Base-by-base conservation (phyloP, 1,140 invertebrate species). In the Tetramorium parvispinum region DNA sequence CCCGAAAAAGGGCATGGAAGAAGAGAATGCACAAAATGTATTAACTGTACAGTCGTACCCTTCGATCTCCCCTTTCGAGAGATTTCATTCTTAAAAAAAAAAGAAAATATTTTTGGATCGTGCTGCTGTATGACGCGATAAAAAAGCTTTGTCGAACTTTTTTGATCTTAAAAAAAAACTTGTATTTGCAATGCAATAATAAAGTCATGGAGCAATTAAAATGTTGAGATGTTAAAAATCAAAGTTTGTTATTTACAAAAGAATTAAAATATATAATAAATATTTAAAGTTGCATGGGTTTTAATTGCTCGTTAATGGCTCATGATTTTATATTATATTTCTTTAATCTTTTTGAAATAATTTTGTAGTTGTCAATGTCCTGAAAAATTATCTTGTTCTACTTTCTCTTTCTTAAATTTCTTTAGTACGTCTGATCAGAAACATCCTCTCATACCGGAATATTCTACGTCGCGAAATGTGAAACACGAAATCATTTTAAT, bases 1-100 rank as follows among this genome's bases (percentile, higher is more conserved):
- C 68, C 43, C 79, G 68, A 83, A 83, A 83, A 83, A 49, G 53
- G 79, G 37, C 66, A 59, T 24, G n/a, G n/a, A 21, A 43, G 66
- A 27, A 53, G 18, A 73, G 40, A 71, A 43, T 40, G 21, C 11
- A 55, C 21, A 49, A 66, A 79, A 68, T 40, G 32, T 68, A 53
- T 68, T 49, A 68, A 82, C 37, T n/a, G 8, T 32, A 32, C n/a
- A 8, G n/a, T 59, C 8, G 21, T 55, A 55, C 18, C 27, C 13
- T n/a, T 71, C 24, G 43, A 24, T 32, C n/a, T 21, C 5, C 43
- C 21, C 21, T 71, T 18, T 57, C 43, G 40, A 68, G 5, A 11
- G 7, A 51, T 49, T 40, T n/a, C 4, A 8, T 53, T 70, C 6
- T 43, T 27, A 10, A n/a, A 71, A 71, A 73, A 73, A 53, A 53